phyloP scores from a whole-genome alignment of 2,888 invertebrate genomes.

The Petrophora chlorosata region DNA sequence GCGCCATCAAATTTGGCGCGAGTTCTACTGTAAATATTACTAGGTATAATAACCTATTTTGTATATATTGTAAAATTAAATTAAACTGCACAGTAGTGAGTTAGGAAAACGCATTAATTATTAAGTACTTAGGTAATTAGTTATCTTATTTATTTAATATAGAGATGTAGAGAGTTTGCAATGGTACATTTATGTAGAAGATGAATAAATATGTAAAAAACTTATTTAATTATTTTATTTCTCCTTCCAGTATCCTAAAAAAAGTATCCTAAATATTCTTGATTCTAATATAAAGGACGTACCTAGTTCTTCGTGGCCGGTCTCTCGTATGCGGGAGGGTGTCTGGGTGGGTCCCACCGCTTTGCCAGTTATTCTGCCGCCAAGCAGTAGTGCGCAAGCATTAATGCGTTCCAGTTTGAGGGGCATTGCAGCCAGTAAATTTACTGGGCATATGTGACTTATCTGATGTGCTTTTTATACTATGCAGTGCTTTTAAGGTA shows the following conservation, averaged over 20 bases:
- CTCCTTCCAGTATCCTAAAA: background rate
- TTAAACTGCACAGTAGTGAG: conserved; percentile 34
- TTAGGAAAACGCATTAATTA: conserved; percentile 27
- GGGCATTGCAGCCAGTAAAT: too few species aligned
- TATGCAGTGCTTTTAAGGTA: too few species aligned
- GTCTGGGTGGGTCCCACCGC: too few species aligned
- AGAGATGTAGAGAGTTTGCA: conserved; percentile 60
- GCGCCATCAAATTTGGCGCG: too few species aligned
- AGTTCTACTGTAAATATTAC: background rate
- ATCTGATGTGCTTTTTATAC: too few species aligned
- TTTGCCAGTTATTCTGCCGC: too few species aligned
- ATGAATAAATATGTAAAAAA: conserved; percentile 45
- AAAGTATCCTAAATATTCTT: background rate
- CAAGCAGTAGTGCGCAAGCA: too few species aligned
- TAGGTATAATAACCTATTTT: background rate
- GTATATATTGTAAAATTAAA: conserved; percentile 27
- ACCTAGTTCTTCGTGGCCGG: too few species aligned
- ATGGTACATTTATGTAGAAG: conserved; percentile 50
- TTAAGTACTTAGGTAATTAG: conserved; percentile 13
- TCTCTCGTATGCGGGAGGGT: too few species aligned
- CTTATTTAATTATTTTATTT: conserved; percentile 18
- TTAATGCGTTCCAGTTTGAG: too few species aligned
- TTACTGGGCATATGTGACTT: too few species aligned
- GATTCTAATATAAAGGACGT: too few species aligned
- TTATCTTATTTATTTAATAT: conserved; percentile 48